Base-by-base conservation (phyloP, 2,888 invertebrate genomes). In the Gasteruption jaculator region DNA sequence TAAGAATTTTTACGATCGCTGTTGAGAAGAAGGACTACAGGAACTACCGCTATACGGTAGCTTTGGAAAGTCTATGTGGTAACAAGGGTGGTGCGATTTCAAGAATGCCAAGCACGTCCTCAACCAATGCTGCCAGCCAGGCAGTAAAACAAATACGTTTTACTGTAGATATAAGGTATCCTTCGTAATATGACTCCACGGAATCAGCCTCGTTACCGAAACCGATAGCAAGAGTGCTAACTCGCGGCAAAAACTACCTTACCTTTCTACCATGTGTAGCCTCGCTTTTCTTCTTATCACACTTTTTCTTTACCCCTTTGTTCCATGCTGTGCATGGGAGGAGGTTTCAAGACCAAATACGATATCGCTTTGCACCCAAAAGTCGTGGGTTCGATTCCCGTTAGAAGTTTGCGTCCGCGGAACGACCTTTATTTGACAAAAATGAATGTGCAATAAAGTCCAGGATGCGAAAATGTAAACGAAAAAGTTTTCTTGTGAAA, bases 61-160 rank as follows among this genome's bases (percentile, higher is more conserved):
- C 39, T 46, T 41, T 41, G 38, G 27, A 45, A 46, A 48, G 52
- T 56, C 55, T 56, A 52, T 56, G 56, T 50, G 52, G 58, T 60
- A 65, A 65, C 65, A 63, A 64, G 64, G 65, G 65, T 65, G 61
- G 63, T 56, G 61, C 57, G 60, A 63, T 68, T 65, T 68, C 63
- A 63, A 63, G 69, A 69, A 70, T 69, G 63, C 70, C 44, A 61
- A 65, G 63, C 70, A 70, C 70, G 70, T 70, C 57, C 63, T 62
- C 65, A 69, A 70, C 68, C 69, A 69, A 68, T 68, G 70, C 68
- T 61, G 57, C 61, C 63, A 63, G 63, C 61, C 59, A 62, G 61
- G 65, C 67, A 68, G 70, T 70, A 70, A 70, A 70, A 70, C 70
- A 69, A 70, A 70, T 70, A 70, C 68, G 64, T 61, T 64, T 58